These are phyloP conservation scores for Psittacula cyanocephala DNA, from an alignment of 2,113 vertebrate species.

Conservation along the genomic window DNA sequence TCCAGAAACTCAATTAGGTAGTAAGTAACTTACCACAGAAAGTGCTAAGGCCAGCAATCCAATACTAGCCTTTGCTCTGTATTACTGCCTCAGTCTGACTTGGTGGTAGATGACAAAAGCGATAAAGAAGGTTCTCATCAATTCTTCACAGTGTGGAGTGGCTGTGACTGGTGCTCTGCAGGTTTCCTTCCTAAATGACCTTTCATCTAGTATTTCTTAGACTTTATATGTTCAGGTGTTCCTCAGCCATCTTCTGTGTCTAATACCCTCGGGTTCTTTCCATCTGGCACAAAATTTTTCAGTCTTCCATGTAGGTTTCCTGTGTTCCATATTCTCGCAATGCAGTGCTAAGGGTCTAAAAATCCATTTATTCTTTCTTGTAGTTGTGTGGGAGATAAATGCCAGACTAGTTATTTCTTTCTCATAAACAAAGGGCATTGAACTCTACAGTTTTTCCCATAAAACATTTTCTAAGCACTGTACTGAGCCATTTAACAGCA, in stretches of 20 bases:
- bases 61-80: not conserved
- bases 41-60: constrained; percentile 3
- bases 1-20: constrained; percentile 13
- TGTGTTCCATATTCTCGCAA: not conserved
- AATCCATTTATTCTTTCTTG: not conserved
- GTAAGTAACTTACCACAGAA: constrained; percentile 31
- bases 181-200: not conserved
- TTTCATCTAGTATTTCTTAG: not conserved
- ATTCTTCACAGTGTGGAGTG: not conserved
- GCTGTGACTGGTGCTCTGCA: not conserved
- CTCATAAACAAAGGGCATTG: not conserved
- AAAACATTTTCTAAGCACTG: not conserved
- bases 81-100: not conserved
- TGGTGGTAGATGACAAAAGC: not conserved
- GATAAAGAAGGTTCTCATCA: not conserved
- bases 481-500: not conserved
- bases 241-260: not conserved
- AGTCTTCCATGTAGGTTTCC: not conserved
- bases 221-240: not conserved
- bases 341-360: not conserved
- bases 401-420: not conserved
- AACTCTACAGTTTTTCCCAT: not conserved
- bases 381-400: not conserved
- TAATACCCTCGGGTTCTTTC: not conserved
- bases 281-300: not conserved